phyloP scores from a whole-genome alignment of 2,797 vertebrate genomes.

The Molossus alvarezi region DNA sequence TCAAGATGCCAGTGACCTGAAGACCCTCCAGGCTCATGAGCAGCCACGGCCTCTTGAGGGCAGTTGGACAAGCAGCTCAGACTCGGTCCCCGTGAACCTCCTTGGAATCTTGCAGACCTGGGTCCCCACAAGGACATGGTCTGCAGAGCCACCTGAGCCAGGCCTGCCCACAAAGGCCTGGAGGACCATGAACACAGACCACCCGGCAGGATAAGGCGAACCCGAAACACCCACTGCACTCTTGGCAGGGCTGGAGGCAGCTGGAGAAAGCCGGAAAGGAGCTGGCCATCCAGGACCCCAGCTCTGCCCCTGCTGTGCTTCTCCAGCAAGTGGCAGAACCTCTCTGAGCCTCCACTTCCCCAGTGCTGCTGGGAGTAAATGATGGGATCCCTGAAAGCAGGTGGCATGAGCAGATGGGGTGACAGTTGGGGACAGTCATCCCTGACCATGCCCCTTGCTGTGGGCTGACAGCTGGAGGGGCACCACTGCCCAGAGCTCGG shows the following conservation, averaged over 20 bases:
- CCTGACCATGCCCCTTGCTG: not conserved
- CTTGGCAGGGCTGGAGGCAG: not conserved
- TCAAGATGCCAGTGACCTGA: not conserved
- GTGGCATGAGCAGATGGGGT: not conserved
- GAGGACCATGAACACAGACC: not conserved
- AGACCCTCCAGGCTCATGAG: constrained; percentile 79
- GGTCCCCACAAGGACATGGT: not conserved
- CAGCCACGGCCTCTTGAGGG: not conserved
- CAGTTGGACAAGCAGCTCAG: constrained; percentile 67
- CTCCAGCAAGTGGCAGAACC: not conserved
- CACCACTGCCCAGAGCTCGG: not conserved
- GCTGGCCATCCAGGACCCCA: not conserved
- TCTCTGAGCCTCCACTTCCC: not conserved
- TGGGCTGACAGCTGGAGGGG: not conserved
- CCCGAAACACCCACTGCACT: not conserved
- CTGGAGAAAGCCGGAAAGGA: not conserved
- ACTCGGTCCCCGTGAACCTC: constrained; percentile 90
- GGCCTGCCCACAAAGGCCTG: not conserved
- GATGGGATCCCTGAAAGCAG: not conserved
- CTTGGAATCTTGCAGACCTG: constrained; percentile 90
- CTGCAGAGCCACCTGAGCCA: not conserved
- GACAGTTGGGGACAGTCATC: too few relatives aligned
- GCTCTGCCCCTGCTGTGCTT: not conserved
- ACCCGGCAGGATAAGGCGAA: not conserved
- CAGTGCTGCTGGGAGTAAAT: not conserved